Conservation (phyloP, 2,797 vertebrate species). For the Morus bassanus region DNA sequence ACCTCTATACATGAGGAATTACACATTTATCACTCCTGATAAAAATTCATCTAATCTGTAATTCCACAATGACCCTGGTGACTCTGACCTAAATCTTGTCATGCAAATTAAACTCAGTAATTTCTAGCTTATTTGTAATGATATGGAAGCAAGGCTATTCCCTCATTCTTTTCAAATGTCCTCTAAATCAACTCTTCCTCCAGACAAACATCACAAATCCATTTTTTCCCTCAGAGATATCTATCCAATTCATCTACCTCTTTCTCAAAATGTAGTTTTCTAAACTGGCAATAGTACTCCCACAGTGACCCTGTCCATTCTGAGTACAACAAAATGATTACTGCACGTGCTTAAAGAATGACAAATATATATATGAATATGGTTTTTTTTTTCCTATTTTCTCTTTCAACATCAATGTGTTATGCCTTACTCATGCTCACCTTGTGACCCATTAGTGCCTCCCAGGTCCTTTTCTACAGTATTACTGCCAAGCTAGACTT, state of each 20-base stretch:
- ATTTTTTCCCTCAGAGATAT: background rate
- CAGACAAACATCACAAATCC: background rate
- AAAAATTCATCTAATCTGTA: background rate
- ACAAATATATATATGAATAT: background rate
- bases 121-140: background rate
- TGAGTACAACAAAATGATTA: background rate
- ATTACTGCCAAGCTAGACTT: background rate
- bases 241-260: background rate
- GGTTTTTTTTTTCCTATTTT: fast-evolving
- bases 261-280: background rate
- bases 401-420: background rate
- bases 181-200: background rate
- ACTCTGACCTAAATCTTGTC: background rate
- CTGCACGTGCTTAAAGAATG: background rate
- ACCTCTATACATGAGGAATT: background rate
- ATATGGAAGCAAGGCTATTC: background rate
- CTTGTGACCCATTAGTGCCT: background rate
- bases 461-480: background rate
- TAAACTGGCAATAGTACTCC: background rate
- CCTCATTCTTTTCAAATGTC: background rate
- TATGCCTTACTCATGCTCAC: background rate
- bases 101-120: background rate
- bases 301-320: background rate
- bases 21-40: background rate
- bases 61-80: background rate